Evolutionary conservation across 2,888 invertebrate species (phyloP), one percentile per base, ranked within the genome.

Genomic region (Plebejus melissa): DNA sequence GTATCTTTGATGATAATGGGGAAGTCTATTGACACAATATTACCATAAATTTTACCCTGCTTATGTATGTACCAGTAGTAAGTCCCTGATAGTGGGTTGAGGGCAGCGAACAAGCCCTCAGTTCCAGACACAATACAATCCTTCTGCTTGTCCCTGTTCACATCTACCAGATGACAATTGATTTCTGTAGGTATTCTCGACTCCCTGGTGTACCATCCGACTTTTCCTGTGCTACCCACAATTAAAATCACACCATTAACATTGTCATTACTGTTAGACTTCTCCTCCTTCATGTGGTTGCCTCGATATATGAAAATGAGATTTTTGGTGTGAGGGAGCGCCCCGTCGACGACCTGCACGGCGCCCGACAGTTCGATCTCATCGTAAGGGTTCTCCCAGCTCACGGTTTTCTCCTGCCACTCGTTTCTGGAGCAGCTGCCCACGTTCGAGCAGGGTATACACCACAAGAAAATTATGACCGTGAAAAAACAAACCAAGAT

Each of bases 121-220:
- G 96, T 94, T 36, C 97, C 97, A 28, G 96, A 94, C 5, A 97
- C 94, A 76, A 97, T 91, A 80, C 97, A 97, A 82, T 97, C 97
- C 13, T 95, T 94, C 75, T 95, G 94, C 11, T 95, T 96, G 84
- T 97, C 96, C 74, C 90, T 94, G 85, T 97, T 96, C 0, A 96
- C 95, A 89, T 97, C 97, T 75, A 97, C 91, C 1, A 96, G 87
- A 38, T 95, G 94, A 83, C 97, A 97, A 83, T 97, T 96, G 54
- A 97, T 95, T 82, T 96, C 95, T 38, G 94, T 94, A 0, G 97
- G 97, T 80, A 96, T 95, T 81, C 95, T 94, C 65, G 94, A 94
- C 83, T 96, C 95, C 78, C 95, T 93, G 41, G 96, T 96, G 82
- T 95, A 96, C 97, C 97, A 97, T 2, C 96, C 95, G 0, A 96